phyloP scores from a whole-genome alignment of 1,140 invertebrate genomes.

The Nebria ingens region DNA sequence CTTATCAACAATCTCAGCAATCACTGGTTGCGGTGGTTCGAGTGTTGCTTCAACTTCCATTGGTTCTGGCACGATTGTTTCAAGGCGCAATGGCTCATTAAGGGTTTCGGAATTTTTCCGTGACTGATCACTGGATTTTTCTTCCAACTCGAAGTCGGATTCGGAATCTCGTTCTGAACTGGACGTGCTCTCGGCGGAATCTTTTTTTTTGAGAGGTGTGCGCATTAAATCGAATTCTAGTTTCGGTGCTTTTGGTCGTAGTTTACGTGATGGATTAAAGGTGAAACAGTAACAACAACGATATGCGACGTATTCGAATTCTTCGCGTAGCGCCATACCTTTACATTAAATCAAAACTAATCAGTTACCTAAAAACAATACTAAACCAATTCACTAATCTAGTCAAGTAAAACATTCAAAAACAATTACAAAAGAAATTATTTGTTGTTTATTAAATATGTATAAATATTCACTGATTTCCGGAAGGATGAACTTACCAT shows the following conservation, averaged over 20 bases:
- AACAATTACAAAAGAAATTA: background rate
- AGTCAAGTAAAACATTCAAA: too few species aligned
- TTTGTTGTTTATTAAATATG: background rate
- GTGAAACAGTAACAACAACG: slow-evolving; percentile 80
- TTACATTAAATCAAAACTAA: too few species aligned
- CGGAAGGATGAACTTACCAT: too few species aligned
- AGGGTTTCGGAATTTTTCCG: background rate
- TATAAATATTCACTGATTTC: too few species aligned
- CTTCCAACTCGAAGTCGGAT: slow-evolving; percentile 19
- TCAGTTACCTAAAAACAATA: too few species aligned
- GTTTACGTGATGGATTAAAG: slow-evolving; percentile 75
- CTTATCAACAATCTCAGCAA: background rate
- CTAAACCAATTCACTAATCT: too few species aligned
- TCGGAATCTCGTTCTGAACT: slow-evolving; percentile 25
- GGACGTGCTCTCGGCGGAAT: slow-evolving; percentile 17
- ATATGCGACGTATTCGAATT: slow-evolving; percentile 90
- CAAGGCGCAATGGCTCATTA: background rate
- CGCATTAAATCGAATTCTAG: slow-evolving; percentile 27
- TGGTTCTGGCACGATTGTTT: background rate
- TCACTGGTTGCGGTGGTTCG: background rate
- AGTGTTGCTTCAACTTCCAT: background rate
- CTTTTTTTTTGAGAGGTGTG: slow-evolving; percentile 6
- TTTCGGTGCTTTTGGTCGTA: slow-evolving; percentile 63
- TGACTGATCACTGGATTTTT: background rate
- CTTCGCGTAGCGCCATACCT: slow-evolving; percentile 92